Evolutionary conservation across 2,888 invertebrate species (phyloP).

Genomic region (Platycnemis pennipes): DNA sequence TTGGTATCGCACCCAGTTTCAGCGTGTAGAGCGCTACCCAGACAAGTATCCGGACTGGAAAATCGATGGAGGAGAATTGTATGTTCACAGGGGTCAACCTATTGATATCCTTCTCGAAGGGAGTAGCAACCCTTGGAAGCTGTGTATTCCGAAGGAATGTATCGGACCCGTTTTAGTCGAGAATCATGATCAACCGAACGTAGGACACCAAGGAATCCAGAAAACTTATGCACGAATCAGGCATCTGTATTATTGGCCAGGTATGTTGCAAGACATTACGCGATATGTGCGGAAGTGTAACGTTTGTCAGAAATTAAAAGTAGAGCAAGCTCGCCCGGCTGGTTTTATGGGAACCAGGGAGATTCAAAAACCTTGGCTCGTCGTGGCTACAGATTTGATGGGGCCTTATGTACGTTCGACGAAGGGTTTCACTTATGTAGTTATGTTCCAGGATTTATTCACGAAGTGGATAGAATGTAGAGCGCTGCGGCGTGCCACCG

Average conservation of each 20-base stretch:
- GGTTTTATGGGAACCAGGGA: not conserved
- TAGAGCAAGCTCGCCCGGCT: constrained; percentile 66
- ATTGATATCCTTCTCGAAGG: constrained; percentile 45
- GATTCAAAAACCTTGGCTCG: not conserved
- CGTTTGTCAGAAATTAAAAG: constrained; percentile 73
- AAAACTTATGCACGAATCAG: not conserved
- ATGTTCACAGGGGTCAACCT: constrained; percentile 60
- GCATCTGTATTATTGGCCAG: constrained; percentile 74
- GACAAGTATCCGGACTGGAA: constrained; percentile 70
- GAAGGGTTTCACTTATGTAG: not conserved
- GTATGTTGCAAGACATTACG: constrained; percentile 72
- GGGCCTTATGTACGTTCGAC: not conserved
- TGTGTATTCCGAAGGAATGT: constrained; percentile 71
- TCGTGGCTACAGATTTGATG: not conserved
- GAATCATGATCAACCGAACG: not conserved
- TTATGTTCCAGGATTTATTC: not conserved
- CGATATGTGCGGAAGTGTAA: constrained; percentile 73
- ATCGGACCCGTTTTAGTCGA: not conserved
- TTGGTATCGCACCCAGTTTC: constrained; percentile 69
- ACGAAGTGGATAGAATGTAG: not conserved
- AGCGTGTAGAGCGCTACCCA: constrained; percentile 56
- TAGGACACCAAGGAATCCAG: not conserved
- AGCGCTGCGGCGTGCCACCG: not conserved
- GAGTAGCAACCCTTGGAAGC: constrained; percentile 71
- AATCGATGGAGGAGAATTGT: constrained; percentile 65